Percentiles rank a stretch among this genome's conserved stretches.
Evolutionary conservation across 2,888 invertebrate species (phyloP).

Genomic region (Magallana nippona): DNA sequence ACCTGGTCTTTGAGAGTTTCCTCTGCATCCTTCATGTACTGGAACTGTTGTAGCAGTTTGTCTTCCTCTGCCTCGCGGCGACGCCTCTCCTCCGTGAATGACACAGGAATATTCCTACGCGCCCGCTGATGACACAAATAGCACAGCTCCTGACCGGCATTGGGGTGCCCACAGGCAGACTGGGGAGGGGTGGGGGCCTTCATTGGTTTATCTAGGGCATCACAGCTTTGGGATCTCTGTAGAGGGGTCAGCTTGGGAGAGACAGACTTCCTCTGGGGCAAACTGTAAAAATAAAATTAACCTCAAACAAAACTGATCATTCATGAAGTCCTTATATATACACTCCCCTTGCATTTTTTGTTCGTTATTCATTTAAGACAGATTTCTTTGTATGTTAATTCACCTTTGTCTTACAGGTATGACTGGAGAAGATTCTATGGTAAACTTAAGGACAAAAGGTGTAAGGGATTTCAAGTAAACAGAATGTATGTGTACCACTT

Average conservation of each 20-base stretch:
- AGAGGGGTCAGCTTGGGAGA: conserved; percentile 64
- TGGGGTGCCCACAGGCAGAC: conserved; percentile 75
- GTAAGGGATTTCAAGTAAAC: too few relatives aligned
- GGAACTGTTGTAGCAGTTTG: conserved; percentile 77
- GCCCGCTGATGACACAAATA: conserved; percentile 80
- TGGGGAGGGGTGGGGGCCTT: conserved; percentile 55
- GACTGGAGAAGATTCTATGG: too few relatives aligned
- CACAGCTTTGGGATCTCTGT: conserved; percentile 67
- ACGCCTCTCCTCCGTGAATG: conserved; percentile 75
- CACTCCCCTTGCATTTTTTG: too few relatives aligned
- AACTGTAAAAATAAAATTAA: not conserved
- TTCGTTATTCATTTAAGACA: too few relatives aligned
- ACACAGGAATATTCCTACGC: conserved; percentile 78
- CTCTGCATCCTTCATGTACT: conserved; percentile 78
- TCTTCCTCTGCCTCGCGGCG: conserved; percentile 78
- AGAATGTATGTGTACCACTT: too few relatives aligned
- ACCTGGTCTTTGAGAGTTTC: conserved; percentile 76
- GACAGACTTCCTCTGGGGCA: conserved; percentile 49
- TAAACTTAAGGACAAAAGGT: too few relatives aligned
- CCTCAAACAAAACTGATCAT: not conserved
- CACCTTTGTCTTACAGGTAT: too few relatives aligned
- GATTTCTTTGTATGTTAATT: too few relatives aligned
- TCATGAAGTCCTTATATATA: too few relatives aligned
- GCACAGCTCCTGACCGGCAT: conserved; percentile 80
- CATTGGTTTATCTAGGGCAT: conserved; percentile 54